A percentile compares a stretch with the other conserved stretches of the same genome.
These are phyloP conservation scores for Lepus timidus DNA, from an alignment of 2,113 vertebrate genomes.

Conservation along the genomic window DNA sequence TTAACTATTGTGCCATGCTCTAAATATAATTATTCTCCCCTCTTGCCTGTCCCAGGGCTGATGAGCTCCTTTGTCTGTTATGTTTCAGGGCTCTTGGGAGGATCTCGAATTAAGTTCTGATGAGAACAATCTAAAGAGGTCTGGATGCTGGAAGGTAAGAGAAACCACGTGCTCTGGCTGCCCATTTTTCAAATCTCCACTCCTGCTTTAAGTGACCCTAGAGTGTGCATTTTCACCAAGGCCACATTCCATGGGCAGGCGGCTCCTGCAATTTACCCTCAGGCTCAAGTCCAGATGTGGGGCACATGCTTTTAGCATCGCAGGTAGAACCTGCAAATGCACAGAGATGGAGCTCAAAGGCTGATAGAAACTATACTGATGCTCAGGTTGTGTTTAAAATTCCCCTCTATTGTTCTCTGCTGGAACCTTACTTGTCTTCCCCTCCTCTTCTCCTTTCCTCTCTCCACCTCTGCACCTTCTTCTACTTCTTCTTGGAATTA, in stretches of 20 bases:
- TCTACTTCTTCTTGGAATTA: neutral
- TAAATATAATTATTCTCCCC: conserved; percentile 22
- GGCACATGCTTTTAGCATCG: neutral
- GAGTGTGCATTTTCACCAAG: neutral
- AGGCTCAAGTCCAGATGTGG: neutral
- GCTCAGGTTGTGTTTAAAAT: neutral
- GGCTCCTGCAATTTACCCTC: neutral
- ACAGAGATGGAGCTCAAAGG: neutral
- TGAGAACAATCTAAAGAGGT: neutral
- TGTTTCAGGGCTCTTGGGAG: neutral
- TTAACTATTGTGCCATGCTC: neutral
- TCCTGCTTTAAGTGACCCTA: neutral
- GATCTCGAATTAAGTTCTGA: neutral
- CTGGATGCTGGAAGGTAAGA: neutral
- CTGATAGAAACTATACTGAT: neutral
- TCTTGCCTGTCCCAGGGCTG: neutral
- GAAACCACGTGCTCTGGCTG: neutral
- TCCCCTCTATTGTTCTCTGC: neutral
- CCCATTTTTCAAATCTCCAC: neutral
- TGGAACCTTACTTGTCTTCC: neutral
- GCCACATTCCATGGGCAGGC: neutral
- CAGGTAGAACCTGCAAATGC: neutral
- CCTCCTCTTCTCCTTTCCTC: neutral
- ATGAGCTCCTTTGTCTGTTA: neutral
- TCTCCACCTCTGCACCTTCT: neutral